phyloP scores from a whole-genome alignment of 2,113 vertebrate species.

The Stegostoma tigrinum region DNA sequence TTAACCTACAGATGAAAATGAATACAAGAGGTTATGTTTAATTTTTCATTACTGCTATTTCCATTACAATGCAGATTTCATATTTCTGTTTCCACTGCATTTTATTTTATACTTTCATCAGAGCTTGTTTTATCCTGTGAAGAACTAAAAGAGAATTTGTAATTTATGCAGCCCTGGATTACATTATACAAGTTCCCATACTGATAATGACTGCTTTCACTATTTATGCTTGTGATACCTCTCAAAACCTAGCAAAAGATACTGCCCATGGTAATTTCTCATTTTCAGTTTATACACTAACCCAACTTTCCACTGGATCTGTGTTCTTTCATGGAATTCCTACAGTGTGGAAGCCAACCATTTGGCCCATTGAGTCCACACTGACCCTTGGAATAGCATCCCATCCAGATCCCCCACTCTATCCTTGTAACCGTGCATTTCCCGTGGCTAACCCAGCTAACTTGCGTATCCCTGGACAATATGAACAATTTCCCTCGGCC shows the following conservation, averaged over 20 bases:
- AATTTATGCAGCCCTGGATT: background rate
- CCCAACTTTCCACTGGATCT: background rate
- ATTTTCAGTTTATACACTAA: background rate
- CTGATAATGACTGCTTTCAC: background rate
- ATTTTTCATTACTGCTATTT: background rate
- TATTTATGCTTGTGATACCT: background rate
- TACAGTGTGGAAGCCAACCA: too few relatives aligned
- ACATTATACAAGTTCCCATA: background rate
- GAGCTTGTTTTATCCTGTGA: background rate
- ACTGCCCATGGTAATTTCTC: background rate
- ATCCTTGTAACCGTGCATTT: too few relatives aligned
- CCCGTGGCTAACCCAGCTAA: too few relatives aligned
- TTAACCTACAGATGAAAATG: background rate
- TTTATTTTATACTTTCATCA: background rate
- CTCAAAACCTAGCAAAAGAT: background rate
- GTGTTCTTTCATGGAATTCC: background rate
- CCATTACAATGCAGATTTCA: background rate
- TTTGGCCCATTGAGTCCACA: too few relatives aligned
- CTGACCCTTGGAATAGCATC: too few relatives aligned
- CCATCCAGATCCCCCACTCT: too few relatives aligned
- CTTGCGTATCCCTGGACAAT: too few relatives aligned
- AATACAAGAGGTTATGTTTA: background rate
- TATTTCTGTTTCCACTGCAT: background rate
- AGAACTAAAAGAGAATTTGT: background rate
- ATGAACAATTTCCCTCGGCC: too few relatives aligned